phyloP scores from a whole-genome alignment of 2,797 vertebrate species.

The Acropternis orthonyx region DNA sequence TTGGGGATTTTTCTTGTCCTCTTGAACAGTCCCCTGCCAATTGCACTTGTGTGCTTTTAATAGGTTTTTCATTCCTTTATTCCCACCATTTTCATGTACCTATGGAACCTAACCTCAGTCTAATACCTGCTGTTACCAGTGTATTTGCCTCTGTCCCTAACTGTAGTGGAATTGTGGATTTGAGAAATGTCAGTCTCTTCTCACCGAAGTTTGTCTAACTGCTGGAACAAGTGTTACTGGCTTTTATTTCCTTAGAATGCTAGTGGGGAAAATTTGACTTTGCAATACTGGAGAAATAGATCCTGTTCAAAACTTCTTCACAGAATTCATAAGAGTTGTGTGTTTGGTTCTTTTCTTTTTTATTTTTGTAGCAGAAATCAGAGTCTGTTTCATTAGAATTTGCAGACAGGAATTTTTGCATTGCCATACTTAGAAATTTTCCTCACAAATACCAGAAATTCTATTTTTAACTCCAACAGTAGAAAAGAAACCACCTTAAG shows the following conservation, averaged over 20 bases:
- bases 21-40: accelerated
- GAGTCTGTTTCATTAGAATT: background rate
- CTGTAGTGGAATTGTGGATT: background rate
- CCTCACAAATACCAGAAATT: background rate
- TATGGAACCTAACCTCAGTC: background rate
- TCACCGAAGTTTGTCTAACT: background rate
- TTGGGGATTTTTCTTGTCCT: background rate
- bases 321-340: background rate
- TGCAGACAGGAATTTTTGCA: background rate
- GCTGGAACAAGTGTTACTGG: background rate
- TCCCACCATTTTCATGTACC: background rate
- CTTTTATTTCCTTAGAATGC: background rate
- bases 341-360: too few species aligned
- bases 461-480: background rate
- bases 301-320: background rate
- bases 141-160: background rate
- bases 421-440: background rate
- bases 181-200: background rate
- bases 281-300: background rate
- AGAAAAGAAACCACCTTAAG: background rate
- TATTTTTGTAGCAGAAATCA: background rate
- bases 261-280: background rate
- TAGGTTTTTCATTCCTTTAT: background rate
- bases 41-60: background rate
- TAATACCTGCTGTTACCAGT: background rate